Evolutionary conservation across 2,113 vertebrate genomes (phyloP).

Genomic region (Zosterops borbonicus): DNA sequence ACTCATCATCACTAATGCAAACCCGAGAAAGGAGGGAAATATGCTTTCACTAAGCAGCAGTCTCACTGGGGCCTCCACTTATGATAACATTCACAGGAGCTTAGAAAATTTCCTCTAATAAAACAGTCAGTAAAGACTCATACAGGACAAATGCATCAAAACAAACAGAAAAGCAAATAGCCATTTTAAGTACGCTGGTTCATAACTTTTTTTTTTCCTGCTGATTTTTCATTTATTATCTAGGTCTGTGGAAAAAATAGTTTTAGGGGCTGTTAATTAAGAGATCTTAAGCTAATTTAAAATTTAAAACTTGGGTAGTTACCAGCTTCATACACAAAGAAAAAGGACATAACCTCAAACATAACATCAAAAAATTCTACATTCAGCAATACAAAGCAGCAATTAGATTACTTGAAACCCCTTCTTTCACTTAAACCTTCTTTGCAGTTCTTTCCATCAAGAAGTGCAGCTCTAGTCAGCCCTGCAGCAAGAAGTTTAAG

Average conservation of each 20-base stretch:
- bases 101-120: neutral
- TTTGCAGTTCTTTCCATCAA: neutral
- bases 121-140: neutral
- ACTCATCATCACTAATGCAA: constrained; percentile 22
- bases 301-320: neutral
- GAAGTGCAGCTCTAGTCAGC: neutral
- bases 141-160: neutral
- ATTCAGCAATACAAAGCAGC: neutral
- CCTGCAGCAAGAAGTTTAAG: neutral
- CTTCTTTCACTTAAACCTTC: neutral
- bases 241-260: neutral
- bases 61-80: neutral
- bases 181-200: neutral
- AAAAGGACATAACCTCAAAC: neutral
- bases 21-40: neutral
- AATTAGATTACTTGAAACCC: neutral
- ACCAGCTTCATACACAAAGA: neutral
- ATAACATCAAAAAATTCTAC: neutral
- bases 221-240: neutral
- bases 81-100: neutral
- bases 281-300: neutral
- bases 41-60: neutral
- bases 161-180: neutral
- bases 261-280: neutral
- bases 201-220: neutral